Base-by-base conservation (phyloP, 2,888 invertebrate genomes). In the Idaea dimidiata region DNA sequence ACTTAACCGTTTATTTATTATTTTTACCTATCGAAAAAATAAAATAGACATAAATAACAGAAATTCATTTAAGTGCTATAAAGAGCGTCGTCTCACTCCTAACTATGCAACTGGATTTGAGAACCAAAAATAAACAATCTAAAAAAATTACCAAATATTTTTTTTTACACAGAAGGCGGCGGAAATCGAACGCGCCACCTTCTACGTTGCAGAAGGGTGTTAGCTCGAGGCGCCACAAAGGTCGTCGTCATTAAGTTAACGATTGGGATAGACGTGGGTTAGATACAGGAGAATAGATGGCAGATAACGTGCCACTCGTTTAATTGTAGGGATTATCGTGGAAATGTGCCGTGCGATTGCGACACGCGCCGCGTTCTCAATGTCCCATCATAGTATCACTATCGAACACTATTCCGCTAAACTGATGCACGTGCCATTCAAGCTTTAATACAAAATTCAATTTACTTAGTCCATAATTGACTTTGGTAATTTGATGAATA, bases 261-360 rank as follows among this genome's bases (percentile, higher is more conserved):
- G 24, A 43, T 43, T 43, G 43, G 7, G 10, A 43, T 43, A 56
- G 17, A 61, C 43, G 59, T 59, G 56, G 61, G 16, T 17, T 60
- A 24, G 24, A 24, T 24, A 69, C 69, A 61, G 63, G 24, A 24
- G 24, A 5, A 24, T 24, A 65, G 68, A 56, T 43, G 61, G 60
- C 62, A 67, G 54, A 33, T 61, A 62, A 81, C 88, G 87, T 89
- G 89, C 82, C 74, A 66, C 67, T 58, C 59, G 77, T 72, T 78
- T 85, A 83, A 87, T 87, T 86, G 82, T 73, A 68, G 62, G 84
- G 88, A 87, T 89, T 87, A 89, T 78, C 72, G 72, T 62, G 70
- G 71, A 80, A 79, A 76, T 75, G 67, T 72, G 74, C 62, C 65
- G 62, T 68, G 62, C 69, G 73, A 73, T 75, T 14, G 33, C 3